Percentiles rank a stretch among this genome's conserved stretches.
Conservation (phyloP, 1,140 invertebrate species). For the Listronotus oregonensis region DNA sequence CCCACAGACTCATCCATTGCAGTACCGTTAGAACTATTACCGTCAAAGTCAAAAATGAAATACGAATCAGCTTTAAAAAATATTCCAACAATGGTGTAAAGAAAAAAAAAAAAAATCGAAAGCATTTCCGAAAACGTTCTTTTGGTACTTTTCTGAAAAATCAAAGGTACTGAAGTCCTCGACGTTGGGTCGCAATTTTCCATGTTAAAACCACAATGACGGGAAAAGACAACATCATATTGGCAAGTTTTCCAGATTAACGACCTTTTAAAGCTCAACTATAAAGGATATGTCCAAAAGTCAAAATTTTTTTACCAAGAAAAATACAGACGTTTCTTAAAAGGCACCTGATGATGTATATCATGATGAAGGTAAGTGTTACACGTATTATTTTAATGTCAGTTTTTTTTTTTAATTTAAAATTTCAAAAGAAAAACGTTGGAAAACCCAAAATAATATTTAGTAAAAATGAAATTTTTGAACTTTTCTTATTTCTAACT, state of each 20-base stretch:
- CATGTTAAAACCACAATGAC: slow-evolving; percentile 27
- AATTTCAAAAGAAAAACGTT: no score
- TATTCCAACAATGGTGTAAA: background rate
- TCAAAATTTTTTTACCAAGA: slow-evolving; percentile 27
- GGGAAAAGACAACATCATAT: slow-evolving; percentile 28
- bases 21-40: background rate
- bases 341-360: slow-evolving; percentile 31
- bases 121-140: background rate
- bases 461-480: no score
- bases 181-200: slow-evolving; percentile 18
- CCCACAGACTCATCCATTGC: background rate
- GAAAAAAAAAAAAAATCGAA: background rate
- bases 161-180: slow-evolving; percentile 13
- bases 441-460: no score
- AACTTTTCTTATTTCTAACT: no score
- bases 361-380: slow-evolving; percentile 34
- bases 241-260: slow-evolving; percentile 26
- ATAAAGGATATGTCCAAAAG: slow-evolving; percentile 31
- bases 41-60: background rate
- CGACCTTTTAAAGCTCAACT: slow-evolving; percentile 28
- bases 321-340: slow-evolving; percentile 27
- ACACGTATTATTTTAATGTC: no score
- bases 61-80: background rate
- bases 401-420: no score
- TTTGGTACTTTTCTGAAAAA: slow-evolving; percentile 18